Percentiles rank a stretch among this genome's conserved stretches.
Evolutionary conservation across 2,113 vertebrate species (phyloP).

Genomic region (Epinephelus moara): DNA sequence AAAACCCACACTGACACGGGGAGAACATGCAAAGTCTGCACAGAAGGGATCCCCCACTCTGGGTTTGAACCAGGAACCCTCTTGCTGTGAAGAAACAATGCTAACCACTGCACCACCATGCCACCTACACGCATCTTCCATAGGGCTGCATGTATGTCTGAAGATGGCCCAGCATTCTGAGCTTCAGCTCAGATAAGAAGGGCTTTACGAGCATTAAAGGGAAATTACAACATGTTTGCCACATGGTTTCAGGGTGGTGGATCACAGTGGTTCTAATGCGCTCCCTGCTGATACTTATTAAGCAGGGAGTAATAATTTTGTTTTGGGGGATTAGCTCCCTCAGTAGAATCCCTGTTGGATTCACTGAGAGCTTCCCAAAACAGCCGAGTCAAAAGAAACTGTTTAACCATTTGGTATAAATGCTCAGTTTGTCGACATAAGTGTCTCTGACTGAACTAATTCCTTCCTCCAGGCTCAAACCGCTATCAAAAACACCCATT

Average conservation of each 20-base stretch:
- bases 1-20: too few species aligned
- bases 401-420: not conserved
- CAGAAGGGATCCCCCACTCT: too few species aligned
- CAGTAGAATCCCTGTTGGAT: not conserved
- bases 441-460: not conserved
- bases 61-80: too few species aligned
- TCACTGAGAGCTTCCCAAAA: not conserved
- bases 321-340: constrained; percentile 5
- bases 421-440: not conserved
- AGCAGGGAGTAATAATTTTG: constrained; percentile 9
- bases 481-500: not conserved
- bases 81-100: too few species aligned
- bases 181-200: not conserved
- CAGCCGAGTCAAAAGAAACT: not conserved
- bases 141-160: not conserved
- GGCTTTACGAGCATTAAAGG: not conserved
- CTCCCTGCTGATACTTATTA: not conserved
- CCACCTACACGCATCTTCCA: too few species aligned
- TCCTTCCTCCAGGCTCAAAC: not conserved
- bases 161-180: not conserved
- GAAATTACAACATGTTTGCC: not conserved
- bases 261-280: not conserved
- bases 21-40: too few species aligned
- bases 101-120: too few species aligned
- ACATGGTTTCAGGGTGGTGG: not conserved